Evolutionary conservation across 2,113 vertebrate species (phyloP), one percentile per base, ranked within the genome.

Genomic region (Axis porcinus): DNA sequence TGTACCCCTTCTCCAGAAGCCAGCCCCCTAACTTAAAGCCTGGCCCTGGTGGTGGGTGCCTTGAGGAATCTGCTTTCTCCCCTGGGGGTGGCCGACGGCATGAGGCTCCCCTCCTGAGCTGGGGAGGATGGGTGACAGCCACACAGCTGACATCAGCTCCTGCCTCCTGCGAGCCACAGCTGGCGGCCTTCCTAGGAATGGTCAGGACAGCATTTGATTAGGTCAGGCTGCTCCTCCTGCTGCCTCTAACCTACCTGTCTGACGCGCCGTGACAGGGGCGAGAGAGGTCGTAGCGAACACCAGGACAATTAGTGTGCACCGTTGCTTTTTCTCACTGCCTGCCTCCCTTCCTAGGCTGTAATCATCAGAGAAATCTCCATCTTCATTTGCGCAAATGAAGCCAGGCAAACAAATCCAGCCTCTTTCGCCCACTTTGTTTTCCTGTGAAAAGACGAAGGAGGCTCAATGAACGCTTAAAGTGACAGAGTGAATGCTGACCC

Each of bases 181-280:
- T 82, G 92, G 82, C 12, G 13, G 78, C 88, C 76, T 95, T 78
- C 86, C 92, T 84, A 23, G 43, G 54, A 76, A 67, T 23, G 81
- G 50, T 78, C 27, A 13, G 67, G 83, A 89, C 50, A 70, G 90
- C 14, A 0, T 52, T 94, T 92, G 96, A 97, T 95, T 85, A 97
- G 97, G 94, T 94, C 94, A 94, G 94, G 36, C 79, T 95, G 91
- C 88, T 89, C 88, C 86, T 91, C 82, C 83, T 57, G 81, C 82
- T 91, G 94, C 76, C 89, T 96, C 36, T 9, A 17, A 74, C 50
- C 88, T 89, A 92, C 87, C 96, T 95, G 92, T 84, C 91, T 83
- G 95, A 78, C 0, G 21, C 93, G 54, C 76, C 0, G 3, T 84
- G 97, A 95, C 91, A 85, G 81, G 64, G n/a, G 60, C 28, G 55